Conservation (phyloP, 2,888 invertebrate genomes). For the Sturmia bella region DNA sequence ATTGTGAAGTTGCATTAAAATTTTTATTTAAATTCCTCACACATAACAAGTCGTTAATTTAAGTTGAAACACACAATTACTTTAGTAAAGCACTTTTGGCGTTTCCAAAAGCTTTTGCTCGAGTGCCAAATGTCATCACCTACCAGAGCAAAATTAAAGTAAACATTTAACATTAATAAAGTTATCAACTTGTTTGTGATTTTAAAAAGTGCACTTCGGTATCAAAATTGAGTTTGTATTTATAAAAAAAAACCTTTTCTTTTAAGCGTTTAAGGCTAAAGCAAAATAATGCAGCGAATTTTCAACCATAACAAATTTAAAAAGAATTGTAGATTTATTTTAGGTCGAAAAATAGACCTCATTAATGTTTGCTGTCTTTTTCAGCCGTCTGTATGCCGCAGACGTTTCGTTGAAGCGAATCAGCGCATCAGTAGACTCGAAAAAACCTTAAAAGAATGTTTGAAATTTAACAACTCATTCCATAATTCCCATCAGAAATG, state of each 20-base stretch:
- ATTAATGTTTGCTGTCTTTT: too few species aligned
- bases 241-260: background rate
- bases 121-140: slow-evolving; percentile 66
- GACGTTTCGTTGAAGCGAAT: too few species aligned
- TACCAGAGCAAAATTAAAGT: slow-evolving; percentile 36
- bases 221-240: background rate
- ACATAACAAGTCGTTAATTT: slow-evolving; percentile 41
- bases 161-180: slow-evolving; percentile 19
- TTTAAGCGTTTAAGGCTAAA: slow-evolving; percentile 2
- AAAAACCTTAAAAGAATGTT: too few species aligned
- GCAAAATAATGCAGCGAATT: too few species aligned
- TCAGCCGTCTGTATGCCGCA: too few species aligned
- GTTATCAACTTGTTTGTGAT: slow-evolving; percentile 16
- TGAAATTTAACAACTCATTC: too few species aligned
- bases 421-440: too few species aligned
- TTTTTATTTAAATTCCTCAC: slow-evolving; percentile 44
- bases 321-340: too few species aligned
- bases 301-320: too few species aligned
- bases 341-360: too few species aligned
- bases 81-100: slow-evolving; percentile 3
- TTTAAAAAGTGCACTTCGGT: background rate
- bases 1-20: slow-evolving; percentile 2
- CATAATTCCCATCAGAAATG: too few species aligned
- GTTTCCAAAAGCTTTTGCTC: slow-evolving; percentile 23
- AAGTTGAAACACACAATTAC: slow-evolving; percentile 32